A percentile compares a stretch with the other conserved stretches of the same genome.
Conservation (phyloP, 2,797 vertebrate genomes). For the Xiphophorus birchmanni region DNA sequence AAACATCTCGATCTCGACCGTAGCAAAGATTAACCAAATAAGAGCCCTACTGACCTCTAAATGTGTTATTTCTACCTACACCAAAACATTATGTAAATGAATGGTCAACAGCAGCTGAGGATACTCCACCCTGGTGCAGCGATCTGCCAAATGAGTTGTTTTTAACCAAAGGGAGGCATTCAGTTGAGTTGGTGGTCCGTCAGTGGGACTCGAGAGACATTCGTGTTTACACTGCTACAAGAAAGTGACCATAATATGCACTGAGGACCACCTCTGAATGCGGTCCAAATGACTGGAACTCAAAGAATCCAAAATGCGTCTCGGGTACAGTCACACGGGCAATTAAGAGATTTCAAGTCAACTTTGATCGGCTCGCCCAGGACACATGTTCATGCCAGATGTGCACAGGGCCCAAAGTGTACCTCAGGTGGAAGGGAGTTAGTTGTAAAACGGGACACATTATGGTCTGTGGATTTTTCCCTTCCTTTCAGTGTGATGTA, state of each 20-base stretch:
- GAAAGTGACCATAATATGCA: constrained; percentile 1
- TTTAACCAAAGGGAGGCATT: constrained; percentile 1
- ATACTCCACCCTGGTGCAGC: constrained; percentile 7
- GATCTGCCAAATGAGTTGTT: constrained; percentile 9
- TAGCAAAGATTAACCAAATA: constrained; percentile 3
- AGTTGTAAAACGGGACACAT: neutral
- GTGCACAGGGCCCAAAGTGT: constrained; percentile 1
- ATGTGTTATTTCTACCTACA: constrained; percentile 2
- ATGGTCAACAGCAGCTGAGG: neutral
- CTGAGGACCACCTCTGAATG: constrained; percentile 13
- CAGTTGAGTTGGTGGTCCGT: constrained; percentile 18
- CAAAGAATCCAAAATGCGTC: constrained; percentile 4
- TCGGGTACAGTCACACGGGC: constrained; percentile 14
- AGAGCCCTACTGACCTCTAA: neutral
- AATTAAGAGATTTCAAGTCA: neutral
- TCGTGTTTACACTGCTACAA: constrained; percentile 8
- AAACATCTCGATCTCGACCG: neutral
- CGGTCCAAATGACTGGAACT: constrained; percentile 15
- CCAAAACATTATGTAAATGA: constrained; percentile 11
- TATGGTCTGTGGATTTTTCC: constrained; percentile 14
- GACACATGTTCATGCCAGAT: constrained; percentile 16
- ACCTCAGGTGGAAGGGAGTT: constrained; percentile 4
- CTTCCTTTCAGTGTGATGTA: neutral
- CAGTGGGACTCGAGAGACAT: neutral
- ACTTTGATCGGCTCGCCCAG: constrained; percentile 8